Base-by-base conservation (phyloP, 2,113 vertebrate genomes). In the Danionella cerebrum region DNA sequence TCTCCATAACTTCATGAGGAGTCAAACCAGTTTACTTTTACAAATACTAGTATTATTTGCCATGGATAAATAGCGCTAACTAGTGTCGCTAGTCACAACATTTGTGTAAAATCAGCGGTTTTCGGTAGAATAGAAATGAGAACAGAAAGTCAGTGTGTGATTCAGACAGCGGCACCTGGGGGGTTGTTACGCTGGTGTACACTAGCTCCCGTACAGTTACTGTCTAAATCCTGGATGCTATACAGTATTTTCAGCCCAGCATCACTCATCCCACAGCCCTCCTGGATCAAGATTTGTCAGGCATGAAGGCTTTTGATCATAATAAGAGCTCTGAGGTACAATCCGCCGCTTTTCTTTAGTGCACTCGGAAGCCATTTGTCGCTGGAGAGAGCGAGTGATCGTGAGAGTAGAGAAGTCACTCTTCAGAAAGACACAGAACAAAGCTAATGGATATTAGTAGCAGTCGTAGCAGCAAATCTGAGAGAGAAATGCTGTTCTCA, bases 251-350 rank as follows among this genome's bases (percentile, higher is more conserved):
- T 1, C 2, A 19, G 12, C 12, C 42, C 57, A 59, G 14, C 38
- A 22, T 1, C 3, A 14, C 41, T n/a, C 39, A 11, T 11, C 36
- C 16, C 18, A 1, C 3, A 25, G 18, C 9, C 16, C 21, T 5
- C 5, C 18, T 45, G 39, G 57, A 29, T 42, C 7, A 42, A 27
- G 27, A 31, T 60, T 44, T 19, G 24, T 18, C 38, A 44, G 13
- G 13, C 29, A 63, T 36, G 27, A 64, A 35, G 44, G 60, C 60
- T 47, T 64, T 64, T 64, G 44, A 64, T 64, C 60, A 64, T 64
- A 63, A 48, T 22, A 64, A 33, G 60, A 64, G 60, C 60, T 47
- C 18, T 35, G 58, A 45, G 25, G 58, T 44, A 60, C n/a, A n/a
- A n/a, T n/a, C n/a, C 39, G 11, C 10, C 11, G 38, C 57, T 60